Evolutionary conservation across 35 echinoderm and acorn worm genomes (phyloP).

Genomic region (Holothuria glaberrima): DNA sequence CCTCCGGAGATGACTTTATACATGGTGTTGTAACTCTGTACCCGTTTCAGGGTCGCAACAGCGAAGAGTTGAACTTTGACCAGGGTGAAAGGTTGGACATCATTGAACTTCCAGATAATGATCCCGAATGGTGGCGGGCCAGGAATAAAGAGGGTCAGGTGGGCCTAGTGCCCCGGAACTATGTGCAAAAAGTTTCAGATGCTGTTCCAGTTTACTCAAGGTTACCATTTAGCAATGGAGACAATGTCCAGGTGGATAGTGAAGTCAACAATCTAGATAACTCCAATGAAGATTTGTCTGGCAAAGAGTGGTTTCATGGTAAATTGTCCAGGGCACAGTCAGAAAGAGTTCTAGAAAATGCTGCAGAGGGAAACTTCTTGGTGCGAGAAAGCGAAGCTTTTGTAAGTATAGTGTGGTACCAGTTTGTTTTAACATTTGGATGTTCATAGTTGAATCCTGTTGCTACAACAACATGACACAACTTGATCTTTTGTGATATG

Average conservation of each 20-base stretch:
- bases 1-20: constrained; percentile 78
- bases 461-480: too few species aligned
- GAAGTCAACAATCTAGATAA: not conserved
- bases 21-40: constrained; percentile 81
- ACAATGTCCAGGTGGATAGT: not conserved
- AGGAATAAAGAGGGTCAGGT: constrained; percentile 74
- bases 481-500: too few species aligned
- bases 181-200: constrained; percentile 79
- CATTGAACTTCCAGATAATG: constrained; percentile 86
- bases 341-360: constrained; percentile 66
- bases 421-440: not conserved
- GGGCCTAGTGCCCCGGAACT: constrained; percentile 92
- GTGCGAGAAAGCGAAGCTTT: constrained; percentile 89
- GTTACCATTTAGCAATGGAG: constrained; percentile 57
- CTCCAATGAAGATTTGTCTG: constrained; percentile 29
- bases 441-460: too few species aligned
- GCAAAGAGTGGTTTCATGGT: constrained; percentile 92
- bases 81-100: constrained; percentile 86
- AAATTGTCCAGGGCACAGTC: constrained; percentile 76
- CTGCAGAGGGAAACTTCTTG: constrained; percentile 80
- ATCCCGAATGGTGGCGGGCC: constrained; percentile 96
- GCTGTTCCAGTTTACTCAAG: constrained; percentile 64
- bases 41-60: constrained; percentile 85
- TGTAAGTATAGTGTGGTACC: constrained; percentile 65
- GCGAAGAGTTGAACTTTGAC: constrained; percentile 96